Evolutionary conservation across 1,140 invertebrate genomes (phyloP).

Genomic region (Theocolax elegans): DNA sequence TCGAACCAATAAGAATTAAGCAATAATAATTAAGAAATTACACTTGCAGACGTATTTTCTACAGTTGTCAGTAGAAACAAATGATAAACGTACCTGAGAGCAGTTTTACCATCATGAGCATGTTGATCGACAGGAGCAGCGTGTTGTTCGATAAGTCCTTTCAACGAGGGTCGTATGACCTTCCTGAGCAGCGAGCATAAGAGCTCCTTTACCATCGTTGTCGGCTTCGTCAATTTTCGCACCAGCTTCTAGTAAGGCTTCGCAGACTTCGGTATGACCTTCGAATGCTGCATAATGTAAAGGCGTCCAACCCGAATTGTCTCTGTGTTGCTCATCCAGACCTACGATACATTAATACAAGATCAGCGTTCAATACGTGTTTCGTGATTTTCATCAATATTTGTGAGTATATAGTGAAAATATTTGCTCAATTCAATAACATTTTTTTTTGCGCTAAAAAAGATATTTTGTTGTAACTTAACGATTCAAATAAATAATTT

Average conservation of each 20-base stretch:
- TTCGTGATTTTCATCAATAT: too few species aligned
- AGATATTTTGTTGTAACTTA: too few species aligned
- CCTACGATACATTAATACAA: too few species aligned
- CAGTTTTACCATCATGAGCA: constrained; percentile 94
- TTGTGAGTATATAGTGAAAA: too few species aligned
- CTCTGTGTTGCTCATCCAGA: constrained; percentile 89
- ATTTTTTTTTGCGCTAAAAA: too few species aligned
- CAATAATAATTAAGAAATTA: constrained; percentile 1
- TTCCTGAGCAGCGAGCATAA: constrained; percentile 90
- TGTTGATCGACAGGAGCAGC: constrained; percentile 86
- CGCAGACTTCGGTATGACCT: constrained; percentile 89
- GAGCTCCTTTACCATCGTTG: constrained; percentile 92
- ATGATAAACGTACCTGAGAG: constrained; percentile 74
- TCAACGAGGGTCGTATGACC: constrained; percentile 81
- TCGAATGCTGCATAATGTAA: constrained; percentile 94
- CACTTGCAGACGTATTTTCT: constrained; percentile 1
- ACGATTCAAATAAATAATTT: too few species aligned
- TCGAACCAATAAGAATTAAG: constrained; percentile 5
- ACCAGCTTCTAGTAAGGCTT: constrained; percentile 89
- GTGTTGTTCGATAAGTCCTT: constrained; percentile 78
- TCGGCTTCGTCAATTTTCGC: constrained; percentile 91
- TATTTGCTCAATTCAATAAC: too few species aligned
- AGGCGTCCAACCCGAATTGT: constrained; percentile 94
- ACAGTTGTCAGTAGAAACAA: constrained; percentile 14
- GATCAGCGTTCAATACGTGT: too few species aligned